phyloP scores from a whole-genome alignment of 2,113 vertebrate genomes.

The Ochotona curzoniae region DNA sequence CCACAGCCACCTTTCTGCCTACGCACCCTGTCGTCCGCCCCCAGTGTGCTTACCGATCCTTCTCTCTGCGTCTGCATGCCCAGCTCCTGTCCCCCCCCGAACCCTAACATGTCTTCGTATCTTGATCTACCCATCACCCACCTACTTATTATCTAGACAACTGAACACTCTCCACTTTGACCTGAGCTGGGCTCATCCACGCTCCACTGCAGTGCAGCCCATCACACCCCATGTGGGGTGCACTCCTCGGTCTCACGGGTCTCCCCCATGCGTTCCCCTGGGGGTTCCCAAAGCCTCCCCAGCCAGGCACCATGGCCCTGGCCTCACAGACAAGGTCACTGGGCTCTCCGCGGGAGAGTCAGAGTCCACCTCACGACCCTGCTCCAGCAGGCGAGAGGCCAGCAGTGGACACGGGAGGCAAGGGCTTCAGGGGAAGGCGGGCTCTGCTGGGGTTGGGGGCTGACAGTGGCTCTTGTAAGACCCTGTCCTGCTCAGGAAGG shows the following conservation, averaged over 20 bases:
- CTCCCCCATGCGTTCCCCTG: fast-evolving
- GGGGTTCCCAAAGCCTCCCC: fast-evolving
- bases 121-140: neutral
- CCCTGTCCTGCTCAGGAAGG: too few relatives aligned
- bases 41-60: neutral
- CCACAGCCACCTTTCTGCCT: neutral
- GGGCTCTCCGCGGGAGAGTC: neutral
- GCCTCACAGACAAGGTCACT: neutral
- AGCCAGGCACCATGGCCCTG: neutral
- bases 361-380: neutral
- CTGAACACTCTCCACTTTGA: neutral
- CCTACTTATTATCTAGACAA: neutral
- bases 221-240: fast-evolving
- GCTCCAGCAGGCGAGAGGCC: fast-evolving
- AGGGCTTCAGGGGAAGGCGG: too few relatives aligned
- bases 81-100: too few relatives aligned
- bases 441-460: neutral
- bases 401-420: neutral
- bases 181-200: too few relatives aligned
- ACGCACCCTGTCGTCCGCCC: neutral
- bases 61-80: neutral
- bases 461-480: fast-evolving
- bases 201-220: neutral
- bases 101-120: too few relatives aligned
- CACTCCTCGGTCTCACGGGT: fast-evolving